Evolutionary conservation across 1,140 invertebrate genomes (phyloP).

Genomic region (Tetraneura akinire): DNA sequence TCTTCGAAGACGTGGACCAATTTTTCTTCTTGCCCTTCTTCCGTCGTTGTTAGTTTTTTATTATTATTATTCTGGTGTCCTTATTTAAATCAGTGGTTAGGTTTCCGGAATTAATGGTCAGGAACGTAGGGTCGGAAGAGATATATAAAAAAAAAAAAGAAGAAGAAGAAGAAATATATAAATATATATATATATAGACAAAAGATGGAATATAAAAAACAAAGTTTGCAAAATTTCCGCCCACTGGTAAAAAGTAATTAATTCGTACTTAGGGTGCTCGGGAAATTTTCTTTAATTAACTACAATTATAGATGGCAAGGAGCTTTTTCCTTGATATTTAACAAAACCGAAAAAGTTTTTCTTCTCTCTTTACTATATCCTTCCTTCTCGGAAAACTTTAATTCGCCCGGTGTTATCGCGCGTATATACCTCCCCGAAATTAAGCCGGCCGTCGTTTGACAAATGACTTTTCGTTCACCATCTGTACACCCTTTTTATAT

Average conservation of each 20-base stretch:
- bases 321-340: constrained; percentile 49
- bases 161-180: background rate
- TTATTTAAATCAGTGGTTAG: constrained; percentile 50
- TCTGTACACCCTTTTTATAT: constrained; percentile 50
- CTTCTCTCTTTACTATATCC: background rate
- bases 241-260: constrained; percentile 52
- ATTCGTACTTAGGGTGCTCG: constrained; percentile 49
- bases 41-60: constrained; percentile 12
- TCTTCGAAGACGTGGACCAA: constrained; percentile 23
- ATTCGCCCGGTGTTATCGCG: constrained; percentile 50
- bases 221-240: constrained; percentile 51
- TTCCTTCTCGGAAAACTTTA: constrained; percentile 17
- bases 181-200: constrained; percentile 29
- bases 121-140: constrained; percentile 39
- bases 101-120: constrained; percentile 51
- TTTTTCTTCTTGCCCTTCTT: constrained; percentile 35
- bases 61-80: constrained; percentile 32
- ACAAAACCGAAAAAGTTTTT: constrained; percentile 50
- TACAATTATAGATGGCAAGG: constrained; percentile 47
- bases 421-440: constrained; percentile 35
- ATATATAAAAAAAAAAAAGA: constrained; percentile 10
- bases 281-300: constrained; percentile 51
- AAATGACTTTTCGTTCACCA: constrained; percentile 50
- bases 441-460: constrained; percentile 47
- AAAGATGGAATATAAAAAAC: constrained; percentile 47